phyloP scores from a whole-genome alignment of 2,888 invertebrate genomes.

The Epirrhoe tristata region DNA sequence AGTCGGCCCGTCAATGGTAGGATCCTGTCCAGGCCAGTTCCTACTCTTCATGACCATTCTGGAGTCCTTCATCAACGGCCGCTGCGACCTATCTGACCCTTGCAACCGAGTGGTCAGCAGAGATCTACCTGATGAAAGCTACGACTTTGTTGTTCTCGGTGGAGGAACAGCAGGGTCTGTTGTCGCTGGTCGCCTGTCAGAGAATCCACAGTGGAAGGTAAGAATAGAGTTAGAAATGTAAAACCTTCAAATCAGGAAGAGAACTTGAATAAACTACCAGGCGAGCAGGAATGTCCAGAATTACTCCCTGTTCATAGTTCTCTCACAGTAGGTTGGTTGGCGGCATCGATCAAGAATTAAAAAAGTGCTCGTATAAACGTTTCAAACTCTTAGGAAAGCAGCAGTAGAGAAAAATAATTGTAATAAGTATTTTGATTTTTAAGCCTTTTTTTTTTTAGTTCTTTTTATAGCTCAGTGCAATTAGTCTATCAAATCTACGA shows the following conservation, averaged over 20 bases:
- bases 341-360: too few relatives aligned
- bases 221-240: neutral
- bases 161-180: constrained; percentile 88
- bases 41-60: constrained; percentile 88
- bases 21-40: constrained; percentile 86
- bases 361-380: too few relatives aligned
- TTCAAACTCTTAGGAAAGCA: neutral
- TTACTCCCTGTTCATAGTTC: too few relatives aligned
- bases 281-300: too few relatives aligned
- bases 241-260: too few relatives aligned
- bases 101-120: constrained; percentile 84
- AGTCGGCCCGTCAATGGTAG: constrained; percentile 85
- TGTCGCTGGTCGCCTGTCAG: constrained; percentile 87
- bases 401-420: neutral
- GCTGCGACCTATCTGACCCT: constrained; percentile 85
- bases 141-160: constrained; percentile 89
- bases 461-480: too few relatives aligned
- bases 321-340: too few relatives aligned
- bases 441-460: too few relatives aligned
- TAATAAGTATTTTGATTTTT: too few relatives aligned
- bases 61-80: constrained; percentile 86
- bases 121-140: constrained; percentile 73
- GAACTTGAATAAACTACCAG: too few relatives aligned
- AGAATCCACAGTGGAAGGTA: constrained; percentile 87
- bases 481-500: too few relatives aligned